phyloP scores from a whole-genome alignment of 2,888 invertebrate genomes.

The Limenitis camilla region DNA sequence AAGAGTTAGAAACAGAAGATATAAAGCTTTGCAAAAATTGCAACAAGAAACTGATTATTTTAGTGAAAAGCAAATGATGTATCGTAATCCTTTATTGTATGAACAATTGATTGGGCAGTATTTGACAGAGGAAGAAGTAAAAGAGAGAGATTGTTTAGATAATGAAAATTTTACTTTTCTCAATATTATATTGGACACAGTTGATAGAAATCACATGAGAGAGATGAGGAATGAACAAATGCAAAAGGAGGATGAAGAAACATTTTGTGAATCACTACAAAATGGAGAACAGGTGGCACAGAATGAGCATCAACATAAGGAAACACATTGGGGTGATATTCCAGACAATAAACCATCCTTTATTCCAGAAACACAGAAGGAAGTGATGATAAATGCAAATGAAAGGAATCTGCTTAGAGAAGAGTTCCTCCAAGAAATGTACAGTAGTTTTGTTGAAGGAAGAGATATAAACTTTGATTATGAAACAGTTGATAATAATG shows the following conservation, averaged over 20 bases:
- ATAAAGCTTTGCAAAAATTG: slow-evolving; percentile 84
- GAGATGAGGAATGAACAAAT: slow-evolving; percentile 77
- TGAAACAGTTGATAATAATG: slow-evolving; percentile 84
- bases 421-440: slow-evolving; percentile 91
- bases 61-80: slow-evolving; percentile 94
- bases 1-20: slow-evolving; percentile 85
- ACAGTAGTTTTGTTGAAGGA: slow-evolving; percentile 87
- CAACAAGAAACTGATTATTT: slow-evolving; percentile 85
- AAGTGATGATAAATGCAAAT: slow-evolving; percentile 63
- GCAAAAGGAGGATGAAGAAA: slow-evolving; percentile 71
- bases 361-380: slow-evolving; percentile 45
- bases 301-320: slow-evolving; percentile 22
- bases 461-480: slow-evolving; percentile 90
- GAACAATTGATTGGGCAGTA: slow-evolving; percentile 92
- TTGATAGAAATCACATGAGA: slow-evolving; percentile 82
- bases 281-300: neutral
- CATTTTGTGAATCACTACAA: slow-evolving; percentile 29
- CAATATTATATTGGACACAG: slow-evolving; percentile 84
- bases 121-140: slow-evolving; percentile 83
- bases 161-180: slow-evolving; percentile 78
- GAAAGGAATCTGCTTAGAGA: slow-evolving; percentile 80
- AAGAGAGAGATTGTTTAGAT: slow-evolving; percentile 76
- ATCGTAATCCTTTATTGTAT: slow-evolving; percentile 90
- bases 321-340: slow-evolving; percentile 70
- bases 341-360: slow-evolving; percentile 45